Percentiles rank a stretch among this genome's conserved stretches.
Conservation (phyloP, 2,797 vertebrate species). For the Pseudomugil gertrudae region DNA sequence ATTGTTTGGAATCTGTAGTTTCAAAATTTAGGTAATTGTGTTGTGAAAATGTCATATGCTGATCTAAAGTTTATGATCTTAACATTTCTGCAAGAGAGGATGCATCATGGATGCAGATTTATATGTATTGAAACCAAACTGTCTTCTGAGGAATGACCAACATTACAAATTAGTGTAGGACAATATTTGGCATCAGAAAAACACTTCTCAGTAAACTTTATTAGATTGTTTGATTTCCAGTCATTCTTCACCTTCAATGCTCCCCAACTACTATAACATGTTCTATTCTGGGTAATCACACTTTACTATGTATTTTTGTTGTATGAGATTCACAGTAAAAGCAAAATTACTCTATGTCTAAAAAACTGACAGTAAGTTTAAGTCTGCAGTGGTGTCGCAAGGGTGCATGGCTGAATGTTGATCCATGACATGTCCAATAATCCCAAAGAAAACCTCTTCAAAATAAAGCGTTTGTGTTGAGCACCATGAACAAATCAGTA, state of each 20-base stretch:
- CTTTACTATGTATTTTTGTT: background rate
- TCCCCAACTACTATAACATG: background rate
- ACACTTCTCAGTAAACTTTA: background rate
- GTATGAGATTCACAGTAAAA: background rate
- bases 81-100: slow-evolving; percentile 17
- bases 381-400: background rate
- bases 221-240: background rate
- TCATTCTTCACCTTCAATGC: background rate
- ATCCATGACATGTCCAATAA: background rate
- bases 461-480: background rate
- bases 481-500: background rate
- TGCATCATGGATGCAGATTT: background rate
- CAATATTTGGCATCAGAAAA: background rate
- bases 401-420: background rate
- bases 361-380: background rate
- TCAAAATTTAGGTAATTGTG: slow-evolving; percentile 4
- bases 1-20: background rate
- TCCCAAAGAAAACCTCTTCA: background rate
- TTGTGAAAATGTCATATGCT: background rate
- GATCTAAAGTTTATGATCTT: slow-evolving; percentile 6
- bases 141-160: slow-evolving; percentile 14
- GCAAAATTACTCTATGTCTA: background rate
- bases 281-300: background rate
- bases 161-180: background rate
- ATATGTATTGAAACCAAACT: slow-evolving; percentile 22